These are phyloP conservation scores for Dissostichus mawsoni DNA, from an alignment of 2,113 vertebrate genomes.

Conservation along the genomic window DNA sequence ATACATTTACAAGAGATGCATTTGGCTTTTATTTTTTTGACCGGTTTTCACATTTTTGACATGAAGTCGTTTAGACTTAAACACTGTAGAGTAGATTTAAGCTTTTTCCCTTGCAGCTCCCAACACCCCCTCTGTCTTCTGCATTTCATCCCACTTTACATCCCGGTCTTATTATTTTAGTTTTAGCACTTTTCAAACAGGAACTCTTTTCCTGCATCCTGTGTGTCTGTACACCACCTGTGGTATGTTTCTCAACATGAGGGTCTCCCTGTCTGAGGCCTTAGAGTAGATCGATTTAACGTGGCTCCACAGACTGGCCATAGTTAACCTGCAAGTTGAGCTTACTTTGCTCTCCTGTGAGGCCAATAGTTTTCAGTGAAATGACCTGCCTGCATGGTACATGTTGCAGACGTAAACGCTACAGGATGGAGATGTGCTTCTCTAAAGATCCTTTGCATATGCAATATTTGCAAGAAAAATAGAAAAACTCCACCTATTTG, in stretches of 20 bases:
- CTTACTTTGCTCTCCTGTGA: slow-evolving; percentile 27
- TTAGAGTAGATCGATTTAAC: slow-evolving; percentile 35
- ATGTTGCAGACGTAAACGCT: slow-evolving; percentile 2
- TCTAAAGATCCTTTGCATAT: background rate
- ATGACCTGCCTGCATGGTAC: slow-evolving; percentile 22
- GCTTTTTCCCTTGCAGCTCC: background rate
- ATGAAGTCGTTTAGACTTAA: background rate
- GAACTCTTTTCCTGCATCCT: slow-evolving; percentile 2
- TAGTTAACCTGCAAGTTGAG: slow-evolving; percentile 57
- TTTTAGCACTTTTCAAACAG: background rate
- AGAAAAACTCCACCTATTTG: background rate
- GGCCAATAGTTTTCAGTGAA: slow-evolving; percentile 14
- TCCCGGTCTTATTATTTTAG: background rate
- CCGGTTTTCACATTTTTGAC: background rate
- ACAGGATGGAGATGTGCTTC: background rate
- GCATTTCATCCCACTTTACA: background rate
- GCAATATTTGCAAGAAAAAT: slow-evolving; percentile 3
- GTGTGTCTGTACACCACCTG: slow-evolving; percentile 23
- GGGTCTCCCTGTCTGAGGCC: slow-evolving; percentile 24
- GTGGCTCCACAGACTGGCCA: slow-evolving; percentile 12
- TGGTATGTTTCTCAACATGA: slow-evolving; percentile 40
- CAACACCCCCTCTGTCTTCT: background rate
- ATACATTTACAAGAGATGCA: background rate
- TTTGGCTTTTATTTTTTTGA: background rate
- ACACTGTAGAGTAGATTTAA: background rate